phyloP scores from a whole-genome alignment of 2,113 vertebrate genomes.

The Parotia lawesii region DNA sequence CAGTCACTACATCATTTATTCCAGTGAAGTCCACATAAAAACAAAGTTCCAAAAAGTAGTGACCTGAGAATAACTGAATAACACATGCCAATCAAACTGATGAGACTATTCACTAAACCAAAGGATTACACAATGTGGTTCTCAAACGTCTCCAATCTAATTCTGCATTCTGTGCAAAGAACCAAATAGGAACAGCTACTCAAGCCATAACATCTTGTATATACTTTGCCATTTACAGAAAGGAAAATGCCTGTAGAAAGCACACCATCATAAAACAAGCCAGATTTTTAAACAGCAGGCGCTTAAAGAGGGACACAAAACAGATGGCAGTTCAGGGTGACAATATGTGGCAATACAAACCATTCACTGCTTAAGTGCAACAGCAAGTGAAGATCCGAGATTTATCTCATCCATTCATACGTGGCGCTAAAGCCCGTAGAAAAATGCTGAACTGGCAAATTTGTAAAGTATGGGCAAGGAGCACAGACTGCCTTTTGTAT shows the following conservation, averaged over 20 bases:
- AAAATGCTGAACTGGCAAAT: background rate
- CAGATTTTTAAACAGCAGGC: background rate
- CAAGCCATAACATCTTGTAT: background rate
- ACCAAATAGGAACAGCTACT: background rate
- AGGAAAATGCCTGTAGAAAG: background rate
- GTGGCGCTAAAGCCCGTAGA: rapidly evolving
- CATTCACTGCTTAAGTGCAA: background rate
- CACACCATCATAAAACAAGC: background rate
- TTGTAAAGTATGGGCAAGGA: background rate
- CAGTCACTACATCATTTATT: background rate
- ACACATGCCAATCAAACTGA: background rate
- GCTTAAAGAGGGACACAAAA: background rate
- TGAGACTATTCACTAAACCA: background rate
- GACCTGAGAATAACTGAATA: background rate
- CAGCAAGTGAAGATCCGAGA: background rate
- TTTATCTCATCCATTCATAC: background rate
- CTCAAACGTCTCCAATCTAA: background rate
- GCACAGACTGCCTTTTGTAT: background rate
- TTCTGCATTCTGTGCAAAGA: background rate
- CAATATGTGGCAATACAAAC: background rate
- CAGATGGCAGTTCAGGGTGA: background rate
- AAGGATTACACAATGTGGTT: background rate
- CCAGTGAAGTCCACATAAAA: background rate
- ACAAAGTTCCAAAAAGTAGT: background rate
- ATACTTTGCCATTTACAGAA: background rate